Evolutionary conservation across 2,888 invertebrate species (phyloP), one percentile per base, ranked within the genome.

Genomic region (Scelioninae gen. 1): DNA sequence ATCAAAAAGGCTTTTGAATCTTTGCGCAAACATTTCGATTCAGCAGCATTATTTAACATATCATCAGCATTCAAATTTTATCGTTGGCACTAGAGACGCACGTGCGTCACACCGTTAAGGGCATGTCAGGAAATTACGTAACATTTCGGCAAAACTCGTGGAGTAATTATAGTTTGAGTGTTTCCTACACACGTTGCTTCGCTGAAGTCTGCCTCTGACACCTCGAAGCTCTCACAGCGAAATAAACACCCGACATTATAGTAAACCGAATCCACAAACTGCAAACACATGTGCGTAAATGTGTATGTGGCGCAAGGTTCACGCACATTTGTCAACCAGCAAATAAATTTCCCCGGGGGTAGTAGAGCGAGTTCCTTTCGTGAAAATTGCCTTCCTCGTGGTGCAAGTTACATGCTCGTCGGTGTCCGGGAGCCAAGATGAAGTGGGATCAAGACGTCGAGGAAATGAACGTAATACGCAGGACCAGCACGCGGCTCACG

Each of bases 151-250:
- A 78, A 84, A 84, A 81, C 76, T 77, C 84, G 71, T 62, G 69
- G 71, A 79, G 86, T 89, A 89, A 89, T 89, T 88, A 88, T 87
- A 87, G 87, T 88, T 87, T 85, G 85, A 86, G 84, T 87, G 86
- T 86, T 87, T 84, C 84, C 83, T 79, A 84, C 85, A 85, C 85
- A 84, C 85, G 86, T 84, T 76, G 86, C 85, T 79, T 78, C 85
- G 74, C 71, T 56, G 71, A 75, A 85, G 85, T 85, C 88, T 89
- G 90, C 68, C 82, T 84, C 85, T 90, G 90, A 90, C 90, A 88
- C 87, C 86, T 87, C 84, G 71, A 51, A 38, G 72, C 56, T 38
- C 56, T 66, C 65, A 65, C 56, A 56, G 40, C 78, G 56, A 75
- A 79, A 75, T 49, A 82, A 80, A 75, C 65, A 49, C 72, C 49